Conservation (phyloP, 2,113 vertebrate genomes). For the Thinocorus orbignyianus region DNA sequence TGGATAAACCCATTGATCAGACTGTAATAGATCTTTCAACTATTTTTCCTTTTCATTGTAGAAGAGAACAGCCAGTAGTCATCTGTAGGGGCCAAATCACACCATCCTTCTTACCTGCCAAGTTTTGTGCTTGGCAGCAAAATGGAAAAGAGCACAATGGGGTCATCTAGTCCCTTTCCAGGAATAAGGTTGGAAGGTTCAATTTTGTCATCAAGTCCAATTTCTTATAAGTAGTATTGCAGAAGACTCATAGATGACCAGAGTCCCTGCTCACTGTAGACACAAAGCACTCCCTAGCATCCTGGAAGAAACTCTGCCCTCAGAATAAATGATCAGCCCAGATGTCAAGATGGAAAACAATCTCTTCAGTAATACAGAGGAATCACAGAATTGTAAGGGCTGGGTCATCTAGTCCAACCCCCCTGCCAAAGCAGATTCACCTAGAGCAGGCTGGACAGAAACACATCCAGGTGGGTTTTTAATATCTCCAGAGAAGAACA, state of each 20-base stretch:
- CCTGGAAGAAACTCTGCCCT: neutral
- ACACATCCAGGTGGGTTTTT: too few species aligned
- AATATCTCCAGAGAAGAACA: too few species aligned
- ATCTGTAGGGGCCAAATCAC: neutral
- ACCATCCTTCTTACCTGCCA: neutral
- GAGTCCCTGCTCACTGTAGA: neutral
- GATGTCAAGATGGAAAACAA: neutral
- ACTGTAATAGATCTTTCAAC: neutral
- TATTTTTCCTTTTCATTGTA: neutral
- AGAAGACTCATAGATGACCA: neutral
- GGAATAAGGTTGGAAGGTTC: neutral
- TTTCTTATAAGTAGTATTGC: slow-evolving; percentile 11
- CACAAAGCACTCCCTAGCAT: neutral
- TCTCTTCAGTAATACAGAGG: neutral
- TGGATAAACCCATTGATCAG: slow-evolving; percentile 1
- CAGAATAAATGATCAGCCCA: neutral
- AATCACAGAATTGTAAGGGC: neutral
- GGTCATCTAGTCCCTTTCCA: too few species aligned
- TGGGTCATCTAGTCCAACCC: too few species aligned
- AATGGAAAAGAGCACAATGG: neutral
- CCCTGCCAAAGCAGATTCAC: too few species aligned
- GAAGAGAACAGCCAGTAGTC: neutral
- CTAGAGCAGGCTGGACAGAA: too few species aligned
- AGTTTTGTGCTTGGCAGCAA: neutral
- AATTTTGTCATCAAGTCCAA: neutral